A percentile compares a stretch with the other conserved stretches of the same genome.
phyloP scores from a whole-genome alignment of 2,797 vertebrate genomes.

The Xenentodon cancila region DNA sequence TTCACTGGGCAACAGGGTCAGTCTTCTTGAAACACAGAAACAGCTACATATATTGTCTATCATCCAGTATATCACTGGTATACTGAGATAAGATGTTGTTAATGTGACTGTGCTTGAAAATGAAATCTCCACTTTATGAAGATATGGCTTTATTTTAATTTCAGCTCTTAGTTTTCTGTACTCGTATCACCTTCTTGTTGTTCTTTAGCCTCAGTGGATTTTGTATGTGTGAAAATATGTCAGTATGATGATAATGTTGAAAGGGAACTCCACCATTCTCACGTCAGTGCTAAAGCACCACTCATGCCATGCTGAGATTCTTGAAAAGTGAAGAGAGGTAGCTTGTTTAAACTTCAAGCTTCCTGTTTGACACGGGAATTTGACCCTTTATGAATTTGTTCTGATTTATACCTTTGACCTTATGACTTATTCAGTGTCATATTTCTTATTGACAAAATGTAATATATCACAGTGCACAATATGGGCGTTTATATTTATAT shows the following conservation, averaged over 20 bases:
- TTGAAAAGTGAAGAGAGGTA: no score
- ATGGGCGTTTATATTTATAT: no score
- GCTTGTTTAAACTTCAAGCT: no score
- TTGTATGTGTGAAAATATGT: not conserved
- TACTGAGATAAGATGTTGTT: not conserved
- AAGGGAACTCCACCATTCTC: constrained; percentile 1
- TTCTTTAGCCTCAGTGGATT: not conserved
- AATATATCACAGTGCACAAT: no score
- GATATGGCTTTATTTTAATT: not conserved
- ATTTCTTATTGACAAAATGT: no score
- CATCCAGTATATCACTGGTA: not conserved
- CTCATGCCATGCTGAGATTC: no score
- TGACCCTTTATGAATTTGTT: no score
- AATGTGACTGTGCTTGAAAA: not conserved
- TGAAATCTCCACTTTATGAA: not conserved
- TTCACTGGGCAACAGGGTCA: constrained; percentile 46
- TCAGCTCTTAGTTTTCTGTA: not conserved
- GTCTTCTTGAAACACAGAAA: constrained; percentile 19
- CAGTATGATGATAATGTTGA: not conserved
- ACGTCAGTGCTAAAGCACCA: not conserved
- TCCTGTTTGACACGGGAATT: no score
- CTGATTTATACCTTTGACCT: no score
- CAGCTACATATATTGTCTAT: not conserved
- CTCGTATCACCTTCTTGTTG: no score
- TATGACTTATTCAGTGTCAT: no score